A percentile compares a stretch with the other conserved stretches of the same genome.
phyloP scores from a whole-genome alignment of 2,888 invertebrate species.

The Rhamnusium bicolor region DNA sequence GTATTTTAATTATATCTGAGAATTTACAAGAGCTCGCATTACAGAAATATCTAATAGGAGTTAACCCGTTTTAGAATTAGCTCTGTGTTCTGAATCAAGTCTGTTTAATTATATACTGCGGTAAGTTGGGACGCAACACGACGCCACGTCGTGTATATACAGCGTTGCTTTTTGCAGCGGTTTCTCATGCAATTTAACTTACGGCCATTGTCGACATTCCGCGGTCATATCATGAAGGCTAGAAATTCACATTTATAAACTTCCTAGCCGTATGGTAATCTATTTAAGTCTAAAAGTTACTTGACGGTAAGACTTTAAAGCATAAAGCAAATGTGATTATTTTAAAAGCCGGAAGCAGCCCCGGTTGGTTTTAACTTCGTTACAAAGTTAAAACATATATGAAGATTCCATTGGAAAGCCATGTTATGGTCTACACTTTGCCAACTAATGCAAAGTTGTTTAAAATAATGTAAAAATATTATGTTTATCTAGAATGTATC shows the following conservation, averaged over 20 bases:
- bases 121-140: neutral
- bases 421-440: neutral
- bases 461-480: neutral
- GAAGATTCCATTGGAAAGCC: neutral
- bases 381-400: neutral
- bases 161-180: conserved; percentile 5
- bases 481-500: too few species aligned
- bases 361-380: neutral
- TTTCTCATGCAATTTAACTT: conserved; percentile 3
- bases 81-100: neutral
- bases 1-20: too few species aligned
- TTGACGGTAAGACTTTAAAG: neutral
- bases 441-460: neutral
- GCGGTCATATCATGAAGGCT: neutral
- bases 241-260: neutral
- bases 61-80: neutral
- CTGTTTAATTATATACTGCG: neutral
- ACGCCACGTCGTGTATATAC: neutral
- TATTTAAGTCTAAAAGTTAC: conserved; percentile 5
- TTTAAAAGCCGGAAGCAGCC: neutral
- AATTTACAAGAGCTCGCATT: too few species aligned
- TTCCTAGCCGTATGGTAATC: conserved; percentile 1
- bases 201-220: conserved; percentile 6
- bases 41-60: too few species aligned
- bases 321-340: neutral